Evolutionary conservation across 2,113 vertebrate genomes (phyloP).

Genomic region (Pelusios castaneus): DNA sequence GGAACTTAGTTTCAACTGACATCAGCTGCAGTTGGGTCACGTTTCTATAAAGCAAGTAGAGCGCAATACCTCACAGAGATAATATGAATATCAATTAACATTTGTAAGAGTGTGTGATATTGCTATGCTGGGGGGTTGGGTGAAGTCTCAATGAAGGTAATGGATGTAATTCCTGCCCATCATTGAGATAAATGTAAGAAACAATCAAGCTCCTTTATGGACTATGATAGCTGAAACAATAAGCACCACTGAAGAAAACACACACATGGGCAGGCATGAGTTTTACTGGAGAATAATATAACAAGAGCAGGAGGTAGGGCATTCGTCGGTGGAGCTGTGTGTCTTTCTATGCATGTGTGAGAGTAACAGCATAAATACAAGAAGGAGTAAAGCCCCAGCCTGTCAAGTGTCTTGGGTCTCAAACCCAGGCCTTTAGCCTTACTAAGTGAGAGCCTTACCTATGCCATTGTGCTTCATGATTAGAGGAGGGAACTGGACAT

Average conservation of each 20-base stretch:
- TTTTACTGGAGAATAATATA: not conserved
- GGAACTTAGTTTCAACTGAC: not conserved
- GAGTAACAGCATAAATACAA: no score
- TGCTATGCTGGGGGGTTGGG: not conserved
- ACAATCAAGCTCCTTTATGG: not conserved
- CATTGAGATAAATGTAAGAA: not conserved
- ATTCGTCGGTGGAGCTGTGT: not conserved
- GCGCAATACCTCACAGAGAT: not conserved
- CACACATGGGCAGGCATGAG: not conserved
- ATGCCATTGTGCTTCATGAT: no score
- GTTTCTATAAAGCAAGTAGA: not conserved
- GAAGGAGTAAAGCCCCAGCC: no score
- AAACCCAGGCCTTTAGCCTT: no score
- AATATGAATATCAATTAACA: not conserved
- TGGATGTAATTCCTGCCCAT: not conserved
- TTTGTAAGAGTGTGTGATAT: not conserved
- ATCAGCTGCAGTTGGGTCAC: not conserved
- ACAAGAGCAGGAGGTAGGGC: not conserved
- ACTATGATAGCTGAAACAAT: not conserved
- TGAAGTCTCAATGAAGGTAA: not conserved
- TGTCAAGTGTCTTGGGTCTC: no score
- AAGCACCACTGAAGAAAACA: not conserved
- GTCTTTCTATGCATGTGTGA: not conserved
- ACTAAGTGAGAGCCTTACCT: no score
- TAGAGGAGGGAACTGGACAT: no score